phyloP scores from a whole-genome alignment of 1,140 invertebrate genomes.

The Lepidurus arcticus region DNA sequence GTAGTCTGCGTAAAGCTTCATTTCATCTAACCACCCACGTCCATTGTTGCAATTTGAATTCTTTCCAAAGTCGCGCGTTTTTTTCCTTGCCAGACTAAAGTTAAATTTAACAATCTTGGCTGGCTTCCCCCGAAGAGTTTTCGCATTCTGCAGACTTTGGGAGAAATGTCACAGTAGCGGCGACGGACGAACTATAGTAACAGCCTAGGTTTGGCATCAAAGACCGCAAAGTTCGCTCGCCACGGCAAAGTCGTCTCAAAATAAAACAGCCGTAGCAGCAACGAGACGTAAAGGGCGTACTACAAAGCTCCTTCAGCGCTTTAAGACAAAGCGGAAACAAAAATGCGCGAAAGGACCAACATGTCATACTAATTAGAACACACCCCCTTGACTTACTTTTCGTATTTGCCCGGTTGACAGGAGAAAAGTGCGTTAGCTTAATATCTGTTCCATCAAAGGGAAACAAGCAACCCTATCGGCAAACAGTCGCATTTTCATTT shows the following conservation, averaged over 20 bases:
- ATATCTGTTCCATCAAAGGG: too few relatives aligned
- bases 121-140: background rate
- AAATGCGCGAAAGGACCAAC: too few relatives aligned
- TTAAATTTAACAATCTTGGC: slow-evolving; percentile 22
- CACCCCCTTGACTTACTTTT: too few relatives aligned
- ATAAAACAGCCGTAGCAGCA: background rate
- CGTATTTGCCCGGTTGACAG: too few relatives aligned
- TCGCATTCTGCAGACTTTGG: background rate
- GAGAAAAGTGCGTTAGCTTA: too few relatives aligned
- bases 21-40: background rate
- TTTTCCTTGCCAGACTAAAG: background rate
- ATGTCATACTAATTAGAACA: too few relatives aligned
- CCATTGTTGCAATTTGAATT: background rate
- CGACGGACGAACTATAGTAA: background rate
- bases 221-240: background rate
- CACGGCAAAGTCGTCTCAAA: slow-evolving; percentile 4
- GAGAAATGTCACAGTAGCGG: background rate
- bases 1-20: too few relatives aligned
- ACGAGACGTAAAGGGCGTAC: too few relatives aligned
- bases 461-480: too few relatives aligned
- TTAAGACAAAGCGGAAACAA: too few relatives aligned
- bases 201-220: background rate
- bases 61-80: background rate
- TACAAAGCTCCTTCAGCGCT: too few relatives aligned
- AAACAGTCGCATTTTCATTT: too few relatives aligned